Evolutionary conservation across 2,113 vertebrate genomes (phyloP).

Genomic region (Paracanthobrama guichenoti): DNA sequence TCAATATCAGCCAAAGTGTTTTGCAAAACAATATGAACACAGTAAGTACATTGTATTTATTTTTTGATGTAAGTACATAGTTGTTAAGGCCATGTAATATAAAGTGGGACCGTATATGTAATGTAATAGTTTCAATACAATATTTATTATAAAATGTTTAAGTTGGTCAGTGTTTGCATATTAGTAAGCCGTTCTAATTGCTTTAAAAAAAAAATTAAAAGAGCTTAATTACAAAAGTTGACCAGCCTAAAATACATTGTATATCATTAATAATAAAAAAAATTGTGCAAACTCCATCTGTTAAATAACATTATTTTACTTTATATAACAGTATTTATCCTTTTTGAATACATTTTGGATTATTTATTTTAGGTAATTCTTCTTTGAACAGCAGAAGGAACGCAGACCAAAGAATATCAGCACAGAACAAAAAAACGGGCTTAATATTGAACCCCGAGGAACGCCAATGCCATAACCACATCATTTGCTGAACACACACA

Average conservation of each 20-base stretch:
- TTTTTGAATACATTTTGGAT: neutral
- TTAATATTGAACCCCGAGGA: constrained; percentile 10
- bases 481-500: neutral
- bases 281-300: no score
- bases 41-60: no score
- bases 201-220: neutral
- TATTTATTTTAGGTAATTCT: neutral
- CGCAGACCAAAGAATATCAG: neutral
- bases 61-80: no score
- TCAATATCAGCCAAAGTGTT: no score
- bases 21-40: no score
- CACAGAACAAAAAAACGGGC: neutral
- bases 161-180: no score
- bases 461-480: neutral
- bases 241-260: neutral
- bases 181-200: no score
- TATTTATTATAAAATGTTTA: neutral
- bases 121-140: neutral
- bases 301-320: no score
- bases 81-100: no score
- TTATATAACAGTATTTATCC: neutral
- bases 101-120: no score
- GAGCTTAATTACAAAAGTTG: neutral
- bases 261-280: neutral
- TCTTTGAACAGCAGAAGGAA: neutral